These are phyloP conservation scores for Drosophila busckii DNA, from an alignment of 1,140 invertebrate genomes.

Conservation along the genomic window DNA sequence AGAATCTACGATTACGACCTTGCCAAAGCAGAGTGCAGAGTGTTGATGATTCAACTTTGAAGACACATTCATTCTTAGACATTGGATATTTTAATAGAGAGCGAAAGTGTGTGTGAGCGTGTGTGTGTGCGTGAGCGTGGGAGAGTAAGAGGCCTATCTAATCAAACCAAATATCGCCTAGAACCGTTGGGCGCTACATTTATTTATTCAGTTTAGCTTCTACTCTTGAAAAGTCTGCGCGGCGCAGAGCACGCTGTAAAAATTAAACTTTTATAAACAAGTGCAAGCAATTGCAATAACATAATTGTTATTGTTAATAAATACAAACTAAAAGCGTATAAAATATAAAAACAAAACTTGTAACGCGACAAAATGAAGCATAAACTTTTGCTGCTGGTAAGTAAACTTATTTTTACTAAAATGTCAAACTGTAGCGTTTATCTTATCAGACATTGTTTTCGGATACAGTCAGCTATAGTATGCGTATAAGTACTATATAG, in stretches of 20 bases:
- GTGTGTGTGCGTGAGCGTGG: background rate
- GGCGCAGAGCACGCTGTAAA: background rate
- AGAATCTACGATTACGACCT: conserved; percentile 37
- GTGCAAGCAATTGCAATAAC: conserved; percentile 4
- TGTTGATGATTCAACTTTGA: conserved; percentile 51
- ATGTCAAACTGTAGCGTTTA: conserved; percentile 33
- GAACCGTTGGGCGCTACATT: conserved; percentile 39
- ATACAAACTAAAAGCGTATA: background rate
- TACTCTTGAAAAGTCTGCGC: conserved; percentile 13
- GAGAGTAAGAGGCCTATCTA: conserved; percentile 44
- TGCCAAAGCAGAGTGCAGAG: conserved; percentile 20
- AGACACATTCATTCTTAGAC: conserved; percentile 5
- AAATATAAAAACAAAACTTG: conserved; percentile 7
- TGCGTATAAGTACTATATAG: no score
- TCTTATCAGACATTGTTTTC: conserved; percentile 54
- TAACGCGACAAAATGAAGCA: conserved; percentile 53
- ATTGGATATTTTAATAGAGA: conserved; percentile 9
- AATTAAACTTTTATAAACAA: conserved; percentile 8
- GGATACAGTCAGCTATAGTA: conserved; percentile 8
- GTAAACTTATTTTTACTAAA: conserved; percentile 25
- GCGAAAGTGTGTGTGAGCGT: conserved; percentile 14
- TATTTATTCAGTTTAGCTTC: conserved; percentile 57
- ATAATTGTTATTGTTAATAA: conserved; percentile 5
- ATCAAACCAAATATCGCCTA: conserved; percentile 68
- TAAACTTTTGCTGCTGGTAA: conserved; percentile 54